Evolutionary conservation across 2,888 invertebrate genomes (phyloP).

Genomic region (Ormyrus thymus): DNA sequence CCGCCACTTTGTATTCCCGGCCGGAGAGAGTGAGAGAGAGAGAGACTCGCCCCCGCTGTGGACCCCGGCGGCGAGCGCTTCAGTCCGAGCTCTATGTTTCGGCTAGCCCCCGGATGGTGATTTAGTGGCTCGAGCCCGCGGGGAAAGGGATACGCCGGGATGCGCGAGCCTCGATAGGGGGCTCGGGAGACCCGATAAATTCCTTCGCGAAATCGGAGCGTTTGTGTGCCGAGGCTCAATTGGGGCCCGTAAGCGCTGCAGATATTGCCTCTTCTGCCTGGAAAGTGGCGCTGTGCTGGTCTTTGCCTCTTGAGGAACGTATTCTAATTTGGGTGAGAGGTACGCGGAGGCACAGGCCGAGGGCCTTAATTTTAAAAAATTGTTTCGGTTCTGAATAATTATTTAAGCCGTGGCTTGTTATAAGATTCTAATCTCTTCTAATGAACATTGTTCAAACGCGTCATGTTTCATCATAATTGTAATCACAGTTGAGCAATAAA

Average conservation of each 20-base stretch:
- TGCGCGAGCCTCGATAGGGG: constrained; percentile 61
- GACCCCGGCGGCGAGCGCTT: constrained; percentile 72
- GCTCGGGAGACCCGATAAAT: constrained; percentile 66
- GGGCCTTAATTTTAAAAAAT: too few species aligned
- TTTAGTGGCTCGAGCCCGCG: constrained; percentile 65
- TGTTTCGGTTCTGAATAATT: too few species aligned
- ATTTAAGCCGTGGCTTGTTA: too few species aligned
- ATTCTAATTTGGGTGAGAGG: too few species aligned
- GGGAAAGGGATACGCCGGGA: constrained; percentile 53
- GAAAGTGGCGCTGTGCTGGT: too few species aligned
- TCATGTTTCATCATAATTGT: too few species aligned
- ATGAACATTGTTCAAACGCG: too few species aligned
- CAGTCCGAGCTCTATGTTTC: constrained; percentile 67
- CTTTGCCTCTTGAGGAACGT: too few species aligned
- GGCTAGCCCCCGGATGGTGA: constrained; percentile 69
- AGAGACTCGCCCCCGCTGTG: constrained; percentile 70
- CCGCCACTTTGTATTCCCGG: constrained; percentile 42
- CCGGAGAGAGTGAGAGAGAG: not conserved
- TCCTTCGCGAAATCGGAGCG: constrained; percentile 69
- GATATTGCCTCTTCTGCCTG: not conserved
- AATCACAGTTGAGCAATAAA: too few species aligned
- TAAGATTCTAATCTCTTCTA: too few species aligned
- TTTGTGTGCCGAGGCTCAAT: not conserved
- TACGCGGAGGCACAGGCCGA: too few species aligned
- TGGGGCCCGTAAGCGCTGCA: not conserved